phyloP scores from a whole-genome alignment of 1,140 invertebrate species.

The Dinoponera quadriceps region DNA sequence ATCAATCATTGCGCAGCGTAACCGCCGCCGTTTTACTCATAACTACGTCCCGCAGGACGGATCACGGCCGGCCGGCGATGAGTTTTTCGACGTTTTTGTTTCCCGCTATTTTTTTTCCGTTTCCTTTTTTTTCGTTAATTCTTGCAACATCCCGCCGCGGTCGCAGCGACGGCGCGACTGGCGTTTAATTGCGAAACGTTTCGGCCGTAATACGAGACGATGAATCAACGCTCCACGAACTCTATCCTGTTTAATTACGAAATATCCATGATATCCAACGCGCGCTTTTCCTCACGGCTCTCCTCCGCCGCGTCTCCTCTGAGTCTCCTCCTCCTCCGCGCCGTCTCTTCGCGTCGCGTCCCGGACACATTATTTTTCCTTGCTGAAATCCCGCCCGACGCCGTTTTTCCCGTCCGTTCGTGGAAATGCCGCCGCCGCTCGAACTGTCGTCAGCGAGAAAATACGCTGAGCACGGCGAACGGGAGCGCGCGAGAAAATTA shows the following conservation, averaged over 20 bases:
- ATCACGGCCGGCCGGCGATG: not conserved
- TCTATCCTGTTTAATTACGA: slow-evolving; percentile 75
- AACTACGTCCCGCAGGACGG: slow-evolving; percentile 9
- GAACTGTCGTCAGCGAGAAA: slow-evolving; percentile 40
- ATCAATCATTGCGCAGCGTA: slow-evolving; percentile 52
- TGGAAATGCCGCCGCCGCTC: slow-evolving; percentile 24
- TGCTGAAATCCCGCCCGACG: not conserved
- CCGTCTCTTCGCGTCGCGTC: not conserved
- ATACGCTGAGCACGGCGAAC: slow-evolving; percentile 29
- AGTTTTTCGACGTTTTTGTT: slow-evolving; percentile 15
- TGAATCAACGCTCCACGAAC: slow-evolving; percentile 72
- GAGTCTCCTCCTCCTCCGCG: slow-evolving; percentile 11
- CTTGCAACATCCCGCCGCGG: slow-evolving; percentile 54
- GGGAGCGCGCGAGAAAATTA: slow-evolving; percentile 42
- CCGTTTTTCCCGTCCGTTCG: not conserved
- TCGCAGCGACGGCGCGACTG: slow-evolving; percentile 57
- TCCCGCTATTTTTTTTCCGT: not conserved
- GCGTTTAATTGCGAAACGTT: slow-evolving; percentile 75
- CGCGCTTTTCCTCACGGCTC: not conserved
- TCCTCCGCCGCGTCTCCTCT: not conserved
- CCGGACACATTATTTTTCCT: slow-evolving; percentile 65
- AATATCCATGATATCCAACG: slow-evolving; percentile 62
- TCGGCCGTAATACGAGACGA: slow-evolving; percentile 68
- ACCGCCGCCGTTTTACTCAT: slow-evolving; percentile 47
- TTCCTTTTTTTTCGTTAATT: slow-evolving; percentile 10